phyloP scores from a whole-genome alignment of 2,888 invertebrate species.

The Tachina fera region DNA sequence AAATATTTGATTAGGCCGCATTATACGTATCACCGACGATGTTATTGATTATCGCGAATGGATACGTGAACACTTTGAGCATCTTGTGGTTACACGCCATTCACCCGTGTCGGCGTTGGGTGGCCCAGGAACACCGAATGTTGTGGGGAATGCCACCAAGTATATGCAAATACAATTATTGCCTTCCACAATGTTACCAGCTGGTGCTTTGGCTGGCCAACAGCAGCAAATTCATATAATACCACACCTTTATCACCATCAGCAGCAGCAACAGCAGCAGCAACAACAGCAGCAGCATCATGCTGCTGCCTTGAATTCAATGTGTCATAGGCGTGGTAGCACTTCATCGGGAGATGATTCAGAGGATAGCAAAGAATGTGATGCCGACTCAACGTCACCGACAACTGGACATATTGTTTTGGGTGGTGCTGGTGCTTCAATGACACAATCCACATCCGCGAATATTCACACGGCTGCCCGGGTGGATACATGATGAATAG shows the following conservation, averaged over 20 bases:
- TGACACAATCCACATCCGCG: constrained; percentile 75
- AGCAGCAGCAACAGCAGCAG: constrained; percentile 73
- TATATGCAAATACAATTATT: constrained; percentile 77
- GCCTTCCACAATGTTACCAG: constrained; percentile 75
- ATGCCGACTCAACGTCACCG: constrained; percentile 78
- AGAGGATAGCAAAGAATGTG: constrained; percentile 83
- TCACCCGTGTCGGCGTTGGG: constrained; percentile 77
- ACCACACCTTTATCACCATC: constrained; percentile 72
- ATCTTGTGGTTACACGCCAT: constrained; percentile 78
- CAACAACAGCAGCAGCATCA: constrained; percentile 72
- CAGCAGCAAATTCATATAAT: constrained; percentile 71
- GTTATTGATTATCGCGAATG: constrained; percentile 87
- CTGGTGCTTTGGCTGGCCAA: constrained; percentile 70
- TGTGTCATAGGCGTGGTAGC: constrained; percentile 81
- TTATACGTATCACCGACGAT: constrained; percentile 96
- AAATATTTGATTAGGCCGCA: constrained; percentile 86
- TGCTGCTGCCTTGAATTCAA: constrained; percentile 74
- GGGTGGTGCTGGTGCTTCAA: constrained; percentile 61
- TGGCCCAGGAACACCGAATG: constrained; percentile 66
- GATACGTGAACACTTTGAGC: constrained; percentile 83
- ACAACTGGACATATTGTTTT: constrained; percentile 69
- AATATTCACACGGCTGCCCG: constrained; percentile 81
- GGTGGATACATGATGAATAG: constrained; percentile 81
- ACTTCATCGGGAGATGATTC: constrained; percentile 82
- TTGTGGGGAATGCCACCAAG: constrained; percentile 73